Base-by-base conservation (phyloP, 2,888 invertebrate species). In the Dorcus hopei region DNA sequence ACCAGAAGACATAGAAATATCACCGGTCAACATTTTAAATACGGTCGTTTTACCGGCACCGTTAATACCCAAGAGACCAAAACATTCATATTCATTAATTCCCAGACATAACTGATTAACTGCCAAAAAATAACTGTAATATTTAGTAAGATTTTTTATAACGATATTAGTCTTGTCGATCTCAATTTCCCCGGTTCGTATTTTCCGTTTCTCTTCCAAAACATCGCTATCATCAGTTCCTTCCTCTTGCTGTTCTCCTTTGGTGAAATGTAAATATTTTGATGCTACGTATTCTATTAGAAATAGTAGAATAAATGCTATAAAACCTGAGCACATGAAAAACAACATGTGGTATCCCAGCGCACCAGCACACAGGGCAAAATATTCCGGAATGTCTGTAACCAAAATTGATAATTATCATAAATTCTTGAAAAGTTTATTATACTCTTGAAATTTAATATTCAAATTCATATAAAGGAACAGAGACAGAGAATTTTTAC, bases 1-100 rank as follows among this genome's bases (percentile, higher is more conserved):
- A 0, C 93, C 93, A 52, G 81, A 81, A 0, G 88, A 85, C 8
- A 91, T 84, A 3, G 78, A 76, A 70, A 88, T 88, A 72, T 93
- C 93, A 0, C 95, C 94, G 50, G 94, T 94, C 69, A 95, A 79
- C 90, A 94, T 93, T 79, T 91, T 91, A 75, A 96, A 96, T 0
- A 94, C 94, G 1, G 89, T 87, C 0, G 92, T 93, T 77, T 93
- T 94, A 0, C 93, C 93, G 2, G 93, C 93, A 8, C 94, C 93
- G 74, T 94, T 93, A 0, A 92, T 87, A 0, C 93, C 68, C 52
- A 92, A 78, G 11, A 92, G 78, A 1, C 91, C 92, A 71, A 92
- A 91, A 69, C 91, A 91, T 77, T 92, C 92, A 7, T 88, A 87
- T 73, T 57, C 47, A 52, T 81, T 82, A 41, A 65, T 58, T 49